Conservation (phyloP, 2,797 vertebrate genomes). For the Spondyliosoma cantharus region DNA sequence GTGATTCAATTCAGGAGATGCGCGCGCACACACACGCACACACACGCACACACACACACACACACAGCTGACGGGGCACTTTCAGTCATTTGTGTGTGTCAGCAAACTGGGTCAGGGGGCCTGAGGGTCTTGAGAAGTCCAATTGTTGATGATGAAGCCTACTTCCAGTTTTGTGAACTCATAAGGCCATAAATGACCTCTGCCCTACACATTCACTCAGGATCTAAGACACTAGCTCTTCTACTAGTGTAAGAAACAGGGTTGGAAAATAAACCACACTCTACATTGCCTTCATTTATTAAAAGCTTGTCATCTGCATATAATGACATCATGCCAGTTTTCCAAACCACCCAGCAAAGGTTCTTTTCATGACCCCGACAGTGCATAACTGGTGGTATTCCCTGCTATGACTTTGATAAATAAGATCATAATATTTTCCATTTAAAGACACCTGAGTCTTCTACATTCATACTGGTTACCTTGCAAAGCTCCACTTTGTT, state of each 20-base stretch:
- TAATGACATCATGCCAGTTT: neutral
- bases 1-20: slow-evolving; percentile 45
- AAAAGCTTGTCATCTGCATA: neutral
- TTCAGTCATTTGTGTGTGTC: slow-evolving; percentile 43
- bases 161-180: slow-evolving; percentile 23
- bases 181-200: slow-evolving; percentile 3
- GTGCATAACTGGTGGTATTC: neutral
- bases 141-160: slow-evolving; percentile 5
- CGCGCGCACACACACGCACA: neutral
- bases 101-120: slow-evolving; percentile 51
- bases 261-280: neutral
- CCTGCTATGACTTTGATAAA: neutral
- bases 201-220: neutral
- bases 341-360: neutral
- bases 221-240: neutral
- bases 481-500: slow-evolving; percentile 99
- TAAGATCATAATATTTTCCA: neutral
- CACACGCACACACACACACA: neutral
- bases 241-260: neutral
- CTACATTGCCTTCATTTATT: neutral
- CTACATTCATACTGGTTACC: slow-evolving; percentile 77
- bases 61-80: slow-evolving; percentile 60
- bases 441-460: neutral
- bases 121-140: slow-evolving; percentile 41
- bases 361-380: neutral